A percentile compares a stretch with the other conserved stretches of the same genome.
Conservation (phyloP, 2,797 vertebrate genomes). For the Karalla daura region DNA sequence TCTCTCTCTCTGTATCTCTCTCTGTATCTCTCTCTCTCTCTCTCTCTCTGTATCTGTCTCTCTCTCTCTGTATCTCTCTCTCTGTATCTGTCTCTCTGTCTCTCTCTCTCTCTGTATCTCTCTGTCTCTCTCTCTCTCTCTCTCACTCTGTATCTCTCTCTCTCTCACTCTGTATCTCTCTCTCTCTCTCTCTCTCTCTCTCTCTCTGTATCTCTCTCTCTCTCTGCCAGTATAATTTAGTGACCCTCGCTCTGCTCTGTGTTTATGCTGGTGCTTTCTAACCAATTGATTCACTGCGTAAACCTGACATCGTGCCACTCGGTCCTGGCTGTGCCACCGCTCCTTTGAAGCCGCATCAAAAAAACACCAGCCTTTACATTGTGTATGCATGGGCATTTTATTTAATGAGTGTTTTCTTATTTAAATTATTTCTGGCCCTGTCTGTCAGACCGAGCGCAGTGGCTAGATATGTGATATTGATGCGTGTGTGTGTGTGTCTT, state of each 20-base stretch:
- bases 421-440: neutral
- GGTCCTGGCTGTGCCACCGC: neutral
- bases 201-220: no score
- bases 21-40: no score
- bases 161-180: no score
- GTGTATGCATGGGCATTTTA: neutral
- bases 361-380: neutral
- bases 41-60: no score
- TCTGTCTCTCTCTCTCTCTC: no score
- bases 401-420: neutral
- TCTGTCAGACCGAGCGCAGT: neutral
- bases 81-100: no score
- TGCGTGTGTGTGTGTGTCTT: neutral
- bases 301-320: no score
- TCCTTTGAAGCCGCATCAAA: neutral
- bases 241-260: neutral
- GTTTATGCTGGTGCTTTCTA: conserved; percentile 3
- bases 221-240: conserved; percentile 3
- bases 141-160: no score
- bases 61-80: no score
- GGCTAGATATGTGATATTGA: neutral
- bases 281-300: conserved; percentile 12
- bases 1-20: no score
- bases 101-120: no score
- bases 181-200: no score